A percentile compares a stretch with the other conserved stretches of the same genome.
Conservation (phyloP, 1,140 invertebrate genomes). For the Panagrolaimus sp. region DNA sequence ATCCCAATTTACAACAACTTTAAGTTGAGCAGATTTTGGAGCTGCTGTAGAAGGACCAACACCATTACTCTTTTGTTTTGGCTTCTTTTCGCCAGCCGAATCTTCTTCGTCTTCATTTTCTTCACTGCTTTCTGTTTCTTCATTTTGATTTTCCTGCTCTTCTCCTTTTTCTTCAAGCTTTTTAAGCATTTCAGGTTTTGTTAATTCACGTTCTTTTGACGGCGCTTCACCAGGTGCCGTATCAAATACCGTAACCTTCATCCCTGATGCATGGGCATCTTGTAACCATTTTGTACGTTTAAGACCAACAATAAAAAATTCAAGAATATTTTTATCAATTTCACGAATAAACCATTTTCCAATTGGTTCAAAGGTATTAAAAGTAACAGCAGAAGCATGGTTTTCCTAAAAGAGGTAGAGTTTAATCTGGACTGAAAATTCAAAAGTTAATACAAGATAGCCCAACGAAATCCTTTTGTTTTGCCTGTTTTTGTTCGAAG, state of each 20-base stretch:
- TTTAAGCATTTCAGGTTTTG: neutral
- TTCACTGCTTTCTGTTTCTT: neutral
- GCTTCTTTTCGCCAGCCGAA: neutral
- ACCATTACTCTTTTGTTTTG: neutral
- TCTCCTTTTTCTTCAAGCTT: neutral
- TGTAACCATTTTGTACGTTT: constrained; percentile 1
- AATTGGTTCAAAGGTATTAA: neutral
- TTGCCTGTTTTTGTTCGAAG: too few relatives aligned
- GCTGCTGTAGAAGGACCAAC: too few relatives aligned
- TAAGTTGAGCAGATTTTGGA: neutral
- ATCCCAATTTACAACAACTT: neutral
- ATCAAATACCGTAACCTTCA: neutral
- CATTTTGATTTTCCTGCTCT: too few relatives aligned
- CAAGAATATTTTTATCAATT: constrained; percentile 5
- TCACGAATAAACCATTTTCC: constrained; percentile 7
- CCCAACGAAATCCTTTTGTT: too few relatives aligned
- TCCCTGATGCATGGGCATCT: neutral
- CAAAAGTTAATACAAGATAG: too few relatives aligned
- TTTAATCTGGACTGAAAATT: too few relatives aligned
- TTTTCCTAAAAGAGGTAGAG: constrained; percentile 6
- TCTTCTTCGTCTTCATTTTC: neutral
- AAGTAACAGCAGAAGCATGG: neutral
- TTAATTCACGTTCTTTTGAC: neutral
- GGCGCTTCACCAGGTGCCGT: neutral
- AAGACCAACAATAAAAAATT: neutral